Percentiles rank a stretch among this genome's conserved stretches.
Evolutionary conservation across 2,797 vertebrate genomes (phyloP).

Genomic region (Euphonia xanthogaster): DNA sequence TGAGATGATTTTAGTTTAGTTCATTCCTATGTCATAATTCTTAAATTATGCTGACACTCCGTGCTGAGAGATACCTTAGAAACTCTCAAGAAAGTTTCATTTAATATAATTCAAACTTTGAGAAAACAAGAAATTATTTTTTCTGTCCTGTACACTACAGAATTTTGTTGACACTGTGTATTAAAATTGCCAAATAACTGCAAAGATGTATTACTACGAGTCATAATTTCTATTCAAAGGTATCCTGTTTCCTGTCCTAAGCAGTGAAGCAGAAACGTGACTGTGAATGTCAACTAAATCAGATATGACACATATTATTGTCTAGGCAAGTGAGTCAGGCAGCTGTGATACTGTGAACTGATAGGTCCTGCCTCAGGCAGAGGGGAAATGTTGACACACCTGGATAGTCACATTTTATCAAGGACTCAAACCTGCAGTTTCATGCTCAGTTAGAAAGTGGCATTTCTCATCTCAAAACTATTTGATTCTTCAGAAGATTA

Average conservation of each 20-base stretch:
- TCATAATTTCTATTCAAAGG: neutral
- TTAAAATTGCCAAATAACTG: neutral
- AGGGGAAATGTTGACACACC: conserved; percentile 47
- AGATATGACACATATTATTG: neutral
- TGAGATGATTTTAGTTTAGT: neutral
- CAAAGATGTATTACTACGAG: neutral
- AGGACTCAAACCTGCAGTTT: conserved; percentile 34
- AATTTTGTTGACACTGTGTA: neutral
- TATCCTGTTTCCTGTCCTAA: neutral
- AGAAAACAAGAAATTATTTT: neutral
- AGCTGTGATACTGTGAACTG: neutral
- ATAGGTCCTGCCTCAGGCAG: conserved; percentile 22
- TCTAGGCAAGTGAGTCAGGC: neutral
- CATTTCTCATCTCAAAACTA: conserved; percentile 26
- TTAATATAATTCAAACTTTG: neutral
- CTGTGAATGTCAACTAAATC: neutral
- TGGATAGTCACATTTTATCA: conserved; percentile 14
- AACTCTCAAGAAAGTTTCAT: neutral
- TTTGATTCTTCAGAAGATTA: conserved; percentile 11
- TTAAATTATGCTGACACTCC: neutral
- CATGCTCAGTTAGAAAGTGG: conserved; percentile 32
- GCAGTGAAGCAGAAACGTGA: neutral
- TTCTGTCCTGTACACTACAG: neutral
- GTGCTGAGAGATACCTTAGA: neutral
- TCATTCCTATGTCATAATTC: neutral